Evolutionary conservation across 2,888 invertebrate species (phyloP).

Genomic region (Agrochola macilenta): DNA sequence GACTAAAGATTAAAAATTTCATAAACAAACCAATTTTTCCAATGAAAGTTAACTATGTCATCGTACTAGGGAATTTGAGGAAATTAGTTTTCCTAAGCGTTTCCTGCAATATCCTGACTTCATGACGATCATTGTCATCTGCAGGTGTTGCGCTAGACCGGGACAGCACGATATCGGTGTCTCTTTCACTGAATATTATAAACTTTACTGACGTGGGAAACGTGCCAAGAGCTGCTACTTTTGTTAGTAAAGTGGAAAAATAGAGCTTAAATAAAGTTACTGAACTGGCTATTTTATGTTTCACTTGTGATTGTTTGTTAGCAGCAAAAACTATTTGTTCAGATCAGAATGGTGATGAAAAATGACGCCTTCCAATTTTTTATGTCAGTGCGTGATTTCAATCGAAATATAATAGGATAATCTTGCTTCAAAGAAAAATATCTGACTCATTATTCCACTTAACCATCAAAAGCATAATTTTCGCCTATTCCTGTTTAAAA

Average conservation of each 20-base stretch:
- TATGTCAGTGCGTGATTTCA: no score
- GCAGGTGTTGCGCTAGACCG: slow-evolving; percentile 62
- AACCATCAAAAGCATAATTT: slow-evolving; percentile 3
- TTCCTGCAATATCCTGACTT: slow-evolving; percentile 1
- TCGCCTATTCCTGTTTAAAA: slow-evolving; percentile 16
- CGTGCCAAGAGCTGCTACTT: slow-evolving; percentile 78
- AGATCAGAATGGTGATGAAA: slow-evolving; percentile 1
- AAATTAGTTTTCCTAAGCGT: slow-evolving; percentile 28
- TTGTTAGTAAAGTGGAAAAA: slow-evolving; percentile 71
- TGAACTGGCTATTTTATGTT: slow-evolving; percentile 58
- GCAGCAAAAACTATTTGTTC: slow-evolving; percentile 17
- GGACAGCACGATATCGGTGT: slow-evolving; percentile 51
- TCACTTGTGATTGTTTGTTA: slow-evolving; percentile 47
- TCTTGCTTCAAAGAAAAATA: slow-evolving; percentile 8
- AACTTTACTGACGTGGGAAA: slow-evolving; percentile 78
- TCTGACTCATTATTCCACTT: slow-evolving; percentile 22
- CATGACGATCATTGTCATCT: slow-evolving; percentile 54
- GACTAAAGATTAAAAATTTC: neutral
- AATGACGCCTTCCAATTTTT: neutral
- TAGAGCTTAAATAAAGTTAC: slow-evolving; percentile 73
- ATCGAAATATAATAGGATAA: neutral
- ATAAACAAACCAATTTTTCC: neutral
- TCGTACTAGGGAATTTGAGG: neutral
- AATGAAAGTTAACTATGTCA: neutral
- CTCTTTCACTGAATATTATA: slow-evolving; percentile 72